Evolutionary conservation across 1,140 invertebrate species (phyloP).

Genomic region (Condylostylus longicornis): DNA sequence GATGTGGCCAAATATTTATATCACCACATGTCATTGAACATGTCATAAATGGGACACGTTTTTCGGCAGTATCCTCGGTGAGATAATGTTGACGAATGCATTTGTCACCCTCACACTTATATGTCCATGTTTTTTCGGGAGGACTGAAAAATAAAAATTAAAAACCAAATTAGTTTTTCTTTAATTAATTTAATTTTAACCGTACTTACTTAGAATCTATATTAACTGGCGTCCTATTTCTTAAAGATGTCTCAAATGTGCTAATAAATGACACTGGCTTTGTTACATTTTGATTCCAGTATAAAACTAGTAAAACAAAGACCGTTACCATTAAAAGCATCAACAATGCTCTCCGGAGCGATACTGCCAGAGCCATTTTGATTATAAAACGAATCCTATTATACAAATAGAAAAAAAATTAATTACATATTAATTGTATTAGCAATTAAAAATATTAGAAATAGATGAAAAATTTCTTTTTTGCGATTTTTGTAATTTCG

Average conservation of each 20-base stretch:
- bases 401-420: neutral
- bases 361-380: slow-evolving; percentile 31
- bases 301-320: slow-evolving; percentile 27
- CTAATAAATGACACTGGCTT: slow-evolving; percentile 22
- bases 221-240: slow-evolving; percentile 7
- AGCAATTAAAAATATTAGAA: slow-evolving; percentile 1
- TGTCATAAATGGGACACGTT: slow-evolving; percentile 27
- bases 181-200: neutral
- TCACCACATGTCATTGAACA: slow-evolving; percentile 31
- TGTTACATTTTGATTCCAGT: slow-evolving; percentile 27
- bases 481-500: slow-evolving; percentile 1
- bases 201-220: slow-evolving; percentile 16
- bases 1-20: slow-evolving; percentile 31
- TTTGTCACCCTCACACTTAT: slow-evolving; percentile 26
- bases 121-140: slow-evolving; percentile 28
- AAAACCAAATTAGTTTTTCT: neutral
- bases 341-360: slow-evolving; percentile 22
- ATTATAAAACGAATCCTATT: slow-evolving; percentile 27
- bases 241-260: slow-evolving; percentile 15
- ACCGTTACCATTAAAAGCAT: slow-evolving; percentile 21
- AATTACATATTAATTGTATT: no score
- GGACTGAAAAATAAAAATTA: slow-evolving; percentile 16
- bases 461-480: slow-evolving; percentile 2
- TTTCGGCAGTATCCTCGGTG: slow-evolving; percentile 12
- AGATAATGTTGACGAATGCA: slow-evolving; percentile 21